Base-by-base conservation (phyloP, 2,888 invertebrate species). In the Pimpla rufipes region DNA sequence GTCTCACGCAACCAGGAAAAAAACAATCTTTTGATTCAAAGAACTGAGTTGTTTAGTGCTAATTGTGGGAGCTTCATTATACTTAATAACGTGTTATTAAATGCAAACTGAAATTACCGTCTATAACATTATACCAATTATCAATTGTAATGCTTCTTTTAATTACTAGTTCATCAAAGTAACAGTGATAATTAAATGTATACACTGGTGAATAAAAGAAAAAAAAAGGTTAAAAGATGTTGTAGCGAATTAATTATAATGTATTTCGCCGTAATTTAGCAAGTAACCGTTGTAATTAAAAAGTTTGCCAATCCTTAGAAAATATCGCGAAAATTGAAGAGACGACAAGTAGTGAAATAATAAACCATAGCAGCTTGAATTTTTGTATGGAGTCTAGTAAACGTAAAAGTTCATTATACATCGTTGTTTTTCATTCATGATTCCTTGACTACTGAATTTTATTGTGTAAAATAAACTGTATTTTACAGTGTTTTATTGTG, bases 51-150 rank as follows among this genome's bases (percentile, higher is more conserved):
- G 16, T 37, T 35, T 62, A 62, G 16, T 18, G 8, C n/a, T 62
- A 18, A 18, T 62, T 18, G 62, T 62, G 35, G 37, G 37, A 62
- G 37, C 16, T 16, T 62, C 7, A 59, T 59, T 59, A 59, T 59
- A 16, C n/a, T 16, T 59, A 59, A 40, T 40, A 35, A 35, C 35
- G 57, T 8, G 5, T 59, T 1, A 59, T 59, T 59, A 16, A 8
- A 35, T 29, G n/a, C 8, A 55, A 55, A 23, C 8, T 0, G 11
- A 23, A 55, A 23, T 13, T 55, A 11, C 23, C 23, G 13, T 23
- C 23, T 55, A 4, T 23, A 23, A 23, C 21, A 55, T 55, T 55
- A 23, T 23, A 23, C 4, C 23, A 10, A 55, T 55, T 55, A 23
- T 23, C 10, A 23, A 55, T 55, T 11, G 21, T 4, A 8, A 13